Percentiles rank a stretch among this genome's conserved stretches.
Conservation (phyloP, 1,140 invertebrate genomes). For the Teleopsis dalmanni region DNA sequence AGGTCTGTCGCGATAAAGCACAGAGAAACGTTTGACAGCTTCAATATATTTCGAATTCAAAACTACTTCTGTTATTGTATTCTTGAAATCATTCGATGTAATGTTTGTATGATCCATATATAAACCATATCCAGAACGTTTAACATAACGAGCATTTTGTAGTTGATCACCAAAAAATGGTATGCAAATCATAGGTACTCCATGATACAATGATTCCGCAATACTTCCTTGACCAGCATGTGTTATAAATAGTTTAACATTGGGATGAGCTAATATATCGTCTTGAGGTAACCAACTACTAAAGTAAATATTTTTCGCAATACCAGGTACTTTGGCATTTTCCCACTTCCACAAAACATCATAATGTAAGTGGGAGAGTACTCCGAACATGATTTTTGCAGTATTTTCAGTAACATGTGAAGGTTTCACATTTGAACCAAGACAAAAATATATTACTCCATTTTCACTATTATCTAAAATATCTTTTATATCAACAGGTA, state of each 20-base stretch:
- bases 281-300: conserved; percentile 52
- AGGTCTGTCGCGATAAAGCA: conserved; percentile 17
- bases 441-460: conserved; percentile 28
- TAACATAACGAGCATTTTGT: conserved; percentile 46
- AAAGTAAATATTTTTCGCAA: conserved; percentile 46
- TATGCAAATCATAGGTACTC: conserved; percentile 46
- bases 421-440: conserved; percentile 21
- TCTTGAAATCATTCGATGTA: conserved; percentile 14
- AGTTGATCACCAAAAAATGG: conserved; percentile 40
- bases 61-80: conserved; percentile 16
- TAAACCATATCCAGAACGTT: conserved; percentile 43
- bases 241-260: conserved; percentile 46
- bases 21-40: conserved; percentile 10
- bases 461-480: conserved; percentile 21
- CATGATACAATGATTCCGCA: conserved; percentile 44
- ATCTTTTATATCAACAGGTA: conserved; percentile 31
- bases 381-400: conserved; percentile 11
- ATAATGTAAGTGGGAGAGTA: conserved; percentile 39
- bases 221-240: conserved; percentile 47
- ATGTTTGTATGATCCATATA: conserved; percentile 21
- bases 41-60: conserved; percentile 14
- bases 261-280: conserved; percentile 46
- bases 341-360: conserved; percentile 48
- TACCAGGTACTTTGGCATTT: conserved; percentile 16
- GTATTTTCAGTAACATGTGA: not conserved